Evolutionary conservation across 2,888 invertebrate species (phyloP), one percentile per base, ranked within the genome.

Genomic region (Phaonia tiefii): DNA sequence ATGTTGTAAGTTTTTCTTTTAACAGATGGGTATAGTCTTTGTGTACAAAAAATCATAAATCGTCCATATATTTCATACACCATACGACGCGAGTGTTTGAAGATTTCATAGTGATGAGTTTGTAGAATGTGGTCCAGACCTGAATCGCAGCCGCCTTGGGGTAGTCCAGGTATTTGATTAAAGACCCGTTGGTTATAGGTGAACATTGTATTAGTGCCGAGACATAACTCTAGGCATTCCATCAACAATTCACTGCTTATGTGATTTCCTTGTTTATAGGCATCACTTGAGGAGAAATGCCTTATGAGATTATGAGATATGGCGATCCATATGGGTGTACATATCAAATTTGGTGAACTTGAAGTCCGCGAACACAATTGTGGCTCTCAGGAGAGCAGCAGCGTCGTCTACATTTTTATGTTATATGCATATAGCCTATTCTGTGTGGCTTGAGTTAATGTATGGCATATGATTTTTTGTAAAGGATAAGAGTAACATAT

Each of bases 91-190:
- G 0, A 46, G 22, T 2, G 0, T 0, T 2, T 0, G 26, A 72
- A 72, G 39, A 72, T 13, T 1, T 2, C 1, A 2, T 44, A 5
- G 1, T 22, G 1, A 13, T 72, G 15, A 1, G 31, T 1, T 2
- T 49, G 1, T 2, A 72, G 39, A 4, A n/a, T 1, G 15, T 60
- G 15, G 20, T 74, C 74, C 31, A 74, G 31, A 2, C 74, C 74
- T 1, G 74, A 74, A n/a, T 74, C 66, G 17, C 74, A 74, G 20
- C 65, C 74, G 1, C 74, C 74, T 13, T 74, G 74, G 8, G 65
- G 74, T 17, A 74, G 20, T 20, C 74, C 74, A 1, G 22, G 1
- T 1, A 20, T 4, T 39, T 74, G 74, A 0, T 13, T 0, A 17
- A 39, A 74, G 8, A 54, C 37, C 1, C 15, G 13, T 0, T 39